phyloP scores from a whole-genome alignment of 2,888 invertebrate species.

The Epirrhoe alternata region DNA sequence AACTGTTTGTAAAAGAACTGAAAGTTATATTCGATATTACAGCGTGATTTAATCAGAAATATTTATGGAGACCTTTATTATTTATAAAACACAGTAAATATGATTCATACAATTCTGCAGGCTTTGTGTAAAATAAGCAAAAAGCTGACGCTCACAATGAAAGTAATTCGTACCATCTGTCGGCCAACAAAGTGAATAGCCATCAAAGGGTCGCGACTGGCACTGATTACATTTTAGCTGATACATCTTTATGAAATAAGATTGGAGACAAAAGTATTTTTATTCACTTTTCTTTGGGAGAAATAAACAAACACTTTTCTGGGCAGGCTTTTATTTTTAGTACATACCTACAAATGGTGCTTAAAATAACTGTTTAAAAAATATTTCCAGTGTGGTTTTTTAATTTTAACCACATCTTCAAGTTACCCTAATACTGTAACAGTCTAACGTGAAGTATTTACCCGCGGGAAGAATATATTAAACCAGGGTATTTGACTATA shows the following conservation, averaged over 20 bases:
- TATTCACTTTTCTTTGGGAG: not conserved
- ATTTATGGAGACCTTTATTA: not conserved
- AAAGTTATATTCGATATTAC: not conserved
- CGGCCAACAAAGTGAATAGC: slow-evolving; percentile 65
- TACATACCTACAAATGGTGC: too few relatives aligned
- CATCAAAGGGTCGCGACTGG: slow-evolving; percentile 45
- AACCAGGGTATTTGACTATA: slow-evolving; percentile 7
- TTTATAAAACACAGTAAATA: not conserved
- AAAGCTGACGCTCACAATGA: slow-evolving; percentile 53
- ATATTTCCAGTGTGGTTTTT: too few relatives aligned
- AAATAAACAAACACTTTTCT: not conserved
- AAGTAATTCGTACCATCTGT: slow-evolving; percentile 71
- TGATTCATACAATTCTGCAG: not conserved
- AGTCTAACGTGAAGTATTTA: slow-evolving; percentile 8
- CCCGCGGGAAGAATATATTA: slow-evolving; percentile 6
- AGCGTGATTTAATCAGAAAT: not conserved
- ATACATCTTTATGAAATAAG: not conserved
- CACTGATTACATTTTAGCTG: slow-evolving; percentile 4
- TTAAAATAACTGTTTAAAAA: too few relatives aligned
- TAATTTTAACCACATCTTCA: not conserved
- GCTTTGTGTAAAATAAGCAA: not conserved
- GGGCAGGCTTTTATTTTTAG: not conserved
- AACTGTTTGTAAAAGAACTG: not conserved
- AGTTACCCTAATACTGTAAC: not conserved
- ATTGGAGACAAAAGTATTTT: not conserved